Base-by-base conservation (phyloP, 2,888 invertebrate genomes). In the Leptinotarsa peninsularis region DNA sequence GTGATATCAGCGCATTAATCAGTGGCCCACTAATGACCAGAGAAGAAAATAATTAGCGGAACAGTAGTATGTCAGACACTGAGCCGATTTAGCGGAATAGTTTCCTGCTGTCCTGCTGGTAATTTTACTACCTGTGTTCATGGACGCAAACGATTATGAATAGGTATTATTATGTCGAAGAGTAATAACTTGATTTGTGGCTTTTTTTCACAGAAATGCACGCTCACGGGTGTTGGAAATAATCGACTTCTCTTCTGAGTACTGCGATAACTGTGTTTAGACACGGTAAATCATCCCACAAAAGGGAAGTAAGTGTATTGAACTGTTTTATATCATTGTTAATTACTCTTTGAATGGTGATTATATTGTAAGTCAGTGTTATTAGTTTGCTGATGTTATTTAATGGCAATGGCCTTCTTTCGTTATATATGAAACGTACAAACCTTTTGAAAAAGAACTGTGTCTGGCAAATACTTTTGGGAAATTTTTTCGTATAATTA, bases 141-240 rank as follows among this genome's bases (percentile, higher is more conserved):
- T 66, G 66, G 43, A 70, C 67, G 70, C 67, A 58, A 71, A 71
- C 70, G 70, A 71, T 74, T 74, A 74, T 74, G 73, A 67, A 73
- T 67, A 58, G 56, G 56, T 71, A 74, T 74, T 67, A 74, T 70
- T 66, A 71, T 56, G 71, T 71, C 66, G 56, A n/a, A 43, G 54
- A 66, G 70, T 71, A 73, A 73, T 73, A 50, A 67, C 71, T 74
- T 74, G 74, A 74, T 74, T 74, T 74, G 74, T 71, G 66, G 74
- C 66, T 66, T 70, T 70, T 70, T 66, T 43, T 52, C 52, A 18
- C 18, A 50, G 70, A 71, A 74, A 74, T 74, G 58, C 74, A 49
- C 27, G 71, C 71, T 66, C 67, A 70, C 67, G 74, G 74, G 70
- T 67, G 67, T 73, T 74, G 58, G 71, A 67, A 74, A 74, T 70